Conservation (phyloP, 2,888 invertebrate species). For the Endotricha flammealis region DNA sequence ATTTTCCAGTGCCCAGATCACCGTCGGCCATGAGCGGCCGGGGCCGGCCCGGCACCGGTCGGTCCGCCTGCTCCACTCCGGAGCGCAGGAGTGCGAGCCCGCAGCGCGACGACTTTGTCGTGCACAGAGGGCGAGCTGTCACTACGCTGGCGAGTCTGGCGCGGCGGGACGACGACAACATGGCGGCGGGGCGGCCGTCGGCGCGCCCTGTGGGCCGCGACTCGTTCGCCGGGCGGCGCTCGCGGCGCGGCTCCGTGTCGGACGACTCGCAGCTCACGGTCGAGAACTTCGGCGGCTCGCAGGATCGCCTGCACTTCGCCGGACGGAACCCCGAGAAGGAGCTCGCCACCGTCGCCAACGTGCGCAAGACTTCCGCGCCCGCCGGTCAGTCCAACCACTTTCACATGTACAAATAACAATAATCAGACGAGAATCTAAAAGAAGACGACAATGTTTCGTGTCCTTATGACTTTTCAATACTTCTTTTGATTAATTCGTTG, state of each 20-base stretch:
- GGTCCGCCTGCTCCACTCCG: constrained; percentile 65
- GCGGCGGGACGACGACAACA: constrained; percentile 42
- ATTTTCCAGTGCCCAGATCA: constrained; percentile 66
- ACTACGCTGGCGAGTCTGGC: constrained; percentile 83
- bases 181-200: constrained; percentile 90
- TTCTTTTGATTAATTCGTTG: too few species aligned
- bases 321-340: constrained; percentile 91
- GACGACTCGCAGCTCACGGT: constrained; percentile 94
- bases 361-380: constrained; percentile 72
- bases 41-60: constrained; percentile 28
- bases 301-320: constrained; percentile 91
- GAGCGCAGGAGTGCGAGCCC: constrained; percentile 61
- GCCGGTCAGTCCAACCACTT: constrained; percentile 54
- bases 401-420: too few species aligned
- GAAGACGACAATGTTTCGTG: too few species aligned
- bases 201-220: constrained; percentile 83
- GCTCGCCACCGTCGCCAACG: constrained; percentile 64
- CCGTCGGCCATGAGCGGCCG: constrained; percentile 61
- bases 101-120: constrained; percentile 85
- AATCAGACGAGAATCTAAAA: too few species aligned
- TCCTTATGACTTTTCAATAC: too few species aligned
- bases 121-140: constrained; percentile 87
- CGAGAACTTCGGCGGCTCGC: constrained; percentile 95
- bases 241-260: constrained; percentile 87
- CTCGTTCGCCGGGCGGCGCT: constrained; percentile 88